A percentile compares a stretch with the other conserved stretches of the same genome.
These are phyloP conservation scores for Tolypeutes matacus DNA, from an alignment of 2,797 vertebrate genomes.

Conservation along the genomic window DNA sequence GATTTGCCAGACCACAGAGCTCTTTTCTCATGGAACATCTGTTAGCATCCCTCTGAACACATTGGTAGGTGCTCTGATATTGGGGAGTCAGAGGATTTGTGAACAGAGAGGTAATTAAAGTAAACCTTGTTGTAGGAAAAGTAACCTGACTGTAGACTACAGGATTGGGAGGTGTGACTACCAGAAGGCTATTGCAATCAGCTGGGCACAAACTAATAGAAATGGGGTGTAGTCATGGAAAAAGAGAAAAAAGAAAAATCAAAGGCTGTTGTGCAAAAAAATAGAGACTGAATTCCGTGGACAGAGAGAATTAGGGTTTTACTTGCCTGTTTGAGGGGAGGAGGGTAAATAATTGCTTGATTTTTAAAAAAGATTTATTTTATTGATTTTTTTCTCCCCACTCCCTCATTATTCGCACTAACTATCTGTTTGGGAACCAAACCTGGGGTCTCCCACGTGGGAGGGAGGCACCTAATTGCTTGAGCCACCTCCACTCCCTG, in stretches of 20 bases:
- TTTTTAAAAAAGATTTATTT: too few species aligned
- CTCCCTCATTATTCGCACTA: too few species aligned
- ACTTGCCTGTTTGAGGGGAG: background rate
- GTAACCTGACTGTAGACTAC: background rate
- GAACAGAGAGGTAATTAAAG: background rate
- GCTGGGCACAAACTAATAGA: background rate
- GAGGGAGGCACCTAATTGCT: too few species aligned
- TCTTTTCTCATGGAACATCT: background rate
- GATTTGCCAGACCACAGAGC: background rate
- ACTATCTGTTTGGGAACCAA: too few species aligned
- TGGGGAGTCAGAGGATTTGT: background rate
- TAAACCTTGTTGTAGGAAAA: background rate
- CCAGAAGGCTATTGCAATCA: background rate
- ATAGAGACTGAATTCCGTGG: background rate
- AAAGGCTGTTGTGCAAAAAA: background rate
- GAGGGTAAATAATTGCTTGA: background rate
- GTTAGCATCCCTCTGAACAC: background rate
- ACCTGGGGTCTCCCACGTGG: too few species aligned
- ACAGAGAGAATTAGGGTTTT: conserved; percentile 21
- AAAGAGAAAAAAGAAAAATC: background rate
- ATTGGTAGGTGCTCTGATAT: background rate
- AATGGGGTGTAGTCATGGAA: background rate
- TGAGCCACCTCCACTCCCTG: too few species aligned
- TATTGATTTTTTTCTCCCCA: too few species aligned
- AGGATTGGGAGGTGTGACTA: background rate